phyloP scores from a whole-genome alignment of 2,797 vertebrate genomes.

The Tarsius wallacei region DNA sequence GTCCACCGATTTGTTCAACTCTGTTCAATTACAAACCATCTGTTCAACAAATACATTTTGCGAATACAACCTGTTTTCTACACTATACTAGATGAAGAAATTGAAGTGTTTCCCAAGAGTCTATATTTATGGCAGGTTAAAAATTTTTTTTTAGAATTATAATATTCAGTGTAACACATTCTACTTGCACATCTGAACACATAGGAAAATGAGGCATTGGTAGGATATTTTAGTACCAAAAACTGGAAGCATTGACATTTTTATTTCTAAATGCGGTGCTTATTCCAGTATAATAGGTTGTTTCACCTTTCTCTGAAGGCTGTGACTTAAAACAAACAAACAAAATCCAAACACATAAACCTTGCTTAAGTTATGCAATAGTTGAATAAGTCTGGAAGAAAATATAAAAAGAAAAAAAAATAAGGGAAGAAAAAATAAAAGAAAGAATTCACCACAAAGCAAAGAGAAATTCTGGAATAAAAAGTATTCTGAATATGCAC shows the following conservation, averaged over 20 bases:
- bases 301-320: not conserved
- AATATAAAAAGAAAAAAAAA: not conserved
- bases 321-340: not conserved
- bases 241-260: not conserved
- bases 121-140: not conserved
- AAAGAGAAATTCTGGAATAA: not conserved
- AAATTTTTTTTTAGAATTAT: not conserved
- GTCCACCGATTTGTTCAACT: not conserved
- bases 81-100: not conserved
- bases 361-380: not conserved
- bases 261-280: not conserved
- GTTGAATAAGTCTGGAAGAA: not conserved
- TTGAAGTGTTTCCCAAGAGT: not conserved
- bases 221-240: not conserved
- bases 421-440: not conserved
- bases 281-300: not conserved
- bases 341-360: not conserved
- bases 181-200: not conserved
- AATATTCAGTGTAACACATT: not conserved
- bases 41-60: not conserved
- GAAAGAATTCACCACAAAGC: not conserved
- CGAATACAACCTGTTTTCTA: not conserved
- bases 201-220: not conserved
- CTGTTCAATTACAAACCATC: constrained; percentile 4
- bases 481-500: not conserved